Evolutionary conservation across 2,797 vertebrate genomes (phyloP).

Genomic region (Coranthus polyacanthus): DNA sequence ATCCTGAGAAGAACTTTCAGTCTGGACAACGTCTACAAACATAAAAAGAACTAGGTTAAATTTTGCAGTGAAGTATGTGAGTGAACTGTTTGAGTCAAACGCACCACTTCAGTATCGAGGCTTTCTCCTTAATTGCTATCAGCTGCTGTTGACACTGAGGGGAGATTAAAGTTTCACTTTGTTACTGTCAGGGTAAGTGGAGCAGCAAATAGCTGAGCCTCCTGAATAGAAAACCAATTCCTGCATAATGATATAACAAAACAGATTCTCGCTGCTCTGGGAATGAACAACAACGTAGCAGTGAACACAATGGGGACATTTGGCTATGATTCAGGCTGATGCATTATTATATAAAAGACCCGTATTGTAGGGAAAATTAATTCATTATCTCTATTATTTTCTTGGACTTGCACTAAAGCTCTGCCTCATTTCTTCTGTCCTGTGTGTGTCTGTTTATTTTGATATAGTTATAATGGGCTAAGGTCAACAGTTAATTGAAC

Average conservation of each 20-base stretch:
- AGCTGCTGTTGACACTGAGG: slow-evolving; percentile 83
- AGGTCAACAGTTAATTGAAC: slow-evolving; percentile 30
- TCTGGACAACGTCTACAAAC: slow-evolving; percentile 15
- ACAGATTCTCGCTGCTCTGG: slow-evolving; percentile 65
- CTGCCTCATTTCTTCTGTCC: background rate
- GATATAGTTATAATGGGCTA: slow-evolving; percentile 10
- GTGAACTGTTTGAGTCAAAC: slow-evolving; percentile 74
- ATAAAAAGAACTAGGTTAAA: slow-evolving; percentile 42
- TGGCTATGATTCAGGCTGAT: slow-evolving; percentile 51
- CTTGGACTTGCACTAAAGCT: slow-evolving; percentile 22
- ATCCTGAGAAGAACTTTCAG: slow-evolving; percentile 19
- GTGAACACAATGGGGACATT: slow-evolving; percentile 51
- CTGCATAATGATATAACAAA: slow-evolving; percentile 83
- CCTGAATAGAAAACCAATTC: slow-evolving; percentile 81
- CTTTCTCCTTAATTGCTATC: slow-evolving; percentile 79
- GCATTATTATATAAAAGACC: slow-evolving; percentile 30
- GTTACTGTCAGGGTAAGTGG: slow-evolving; percentile 84
- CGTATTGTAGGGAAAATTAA: slow-evolving; percentile 29
- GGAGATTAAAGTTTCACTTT: slow-evolving; percentile 86
- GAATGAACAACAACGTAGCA: slow-evolving; percentile 59
- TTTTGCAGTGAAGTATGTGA: slow-evolving; percentile 55
- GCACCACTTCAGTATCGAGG: slow-evolving; percentile 70
- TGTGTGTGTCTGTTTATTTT: slow-evolving; percentile 19
- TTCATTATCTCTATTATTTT: slow-evolving; percentile 47
- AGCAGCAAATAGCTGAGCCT: slow-evolving; percentile 84